Percentiles rank a stretch among this genome's conserved stretches.
Conservation (phyloP, 2,113 vertebrate genomes). For the Pituophis catenifer region DNA sequence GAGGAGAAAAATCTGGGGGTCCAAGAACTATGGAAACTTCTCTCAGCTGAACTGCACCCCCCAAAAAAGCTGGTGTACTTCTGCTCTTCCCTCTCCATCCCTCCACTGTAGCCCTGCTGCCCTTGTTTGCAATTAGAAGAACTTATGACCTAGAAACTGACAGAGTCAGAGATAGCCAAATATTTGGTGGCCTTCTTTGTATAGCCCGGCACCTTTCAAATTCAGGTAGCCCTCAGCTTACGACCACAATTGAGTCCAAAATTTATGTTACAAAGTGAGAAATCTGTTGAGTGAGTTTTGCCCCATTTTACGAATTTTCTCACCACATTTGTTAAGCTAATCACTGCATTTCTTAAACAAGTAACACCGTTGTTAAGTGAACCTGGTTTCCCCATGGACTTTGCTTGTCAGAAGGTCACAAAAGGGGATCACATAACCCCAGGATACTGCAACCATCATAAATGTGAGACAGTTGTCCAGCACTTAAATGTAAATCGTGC, state of each 20-base stretch:
- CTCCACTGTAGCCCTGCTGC: neutral
- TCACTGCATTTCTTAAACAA: neutral
- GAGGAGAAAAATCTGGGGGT: neutral
- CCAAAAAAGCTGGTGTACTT: neutral
- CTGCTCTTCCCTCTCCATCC: neutral
- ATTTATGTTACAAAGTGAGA: neutral
- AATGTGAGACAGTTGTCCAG: neutral
- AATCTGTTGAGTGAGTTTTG: neutral
- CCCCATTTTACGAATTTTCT: neutral
- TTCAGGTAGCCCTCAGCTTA: neutral
- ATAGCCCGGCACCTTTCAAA: neutral
- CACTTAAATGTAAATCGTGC: neutral
- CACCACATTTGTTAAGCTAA: neutral
- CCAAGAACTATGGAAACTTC: neutral
- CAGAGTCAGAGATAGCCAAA: neutral
- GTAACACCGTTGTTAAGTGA: neutral
- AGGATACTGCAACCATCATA: neutral
- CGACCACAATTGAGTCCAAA: neutral
- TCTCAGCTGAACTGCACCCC: neutral
- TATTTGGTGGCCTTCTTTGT: neutral
- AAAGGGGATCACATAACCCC: neutral
- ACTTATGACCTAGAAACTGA: too few species aligned
- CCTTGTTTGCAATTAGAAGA: neutral
- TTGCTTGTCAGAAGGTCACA: neutral
- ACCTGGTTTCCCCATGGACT: neutral